Evolutionary conservation across 2,113 vertebrate genomes (phyloP), one percentile per base, ranked within the genome.

Genomic region (Perognathus longimembris): DNA sequence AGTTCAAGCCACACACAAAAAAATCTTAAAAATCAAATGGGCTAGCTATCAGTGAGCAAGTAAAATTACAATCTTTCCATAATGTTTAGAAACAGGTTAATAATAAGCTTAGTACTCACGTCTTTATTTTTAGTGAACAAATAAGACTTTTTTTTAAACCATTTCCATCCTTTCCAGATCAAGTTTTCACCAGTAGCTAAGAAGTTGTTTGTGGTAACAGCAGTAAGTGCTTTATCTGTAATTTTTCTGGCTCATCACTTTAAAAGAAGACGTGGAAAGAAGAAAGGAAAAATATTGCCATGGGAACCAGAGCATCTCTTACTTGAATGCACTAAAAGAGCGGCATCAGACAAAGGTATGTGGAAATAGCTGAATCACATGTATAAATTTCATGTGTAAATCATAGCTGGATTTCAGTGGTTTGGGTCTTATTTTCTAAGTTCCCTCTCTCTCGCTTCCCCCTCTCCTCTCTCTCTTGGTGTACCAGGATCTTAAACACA

Each of bases 201-300:
- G 98, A 99, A 99, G 82, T 97, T 99, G 70, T 96, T 99, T 92
- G 98, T 98, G 0, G 98, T 98, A 78, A 98, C 99, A 11, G 98
- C 99, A 73, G 98, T 99, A 32, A 98, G 99, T 17, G 98, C 99
- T 1, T 54, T 99, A 92, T 99, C 99, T 66, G 97, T 99, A 90
- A 97, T 99, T 97, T 98, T 99, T 97, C 98, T 99, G 83, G 99
- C 99, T 6, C 98, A 97, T 82, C 99, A 98, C 95, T 99, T 99
- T 97, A 99, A 98, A 98, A 98, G 99, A 97, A 98, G 98, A 96
- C 99, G 99, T 95, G 98, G 99, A 86, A 99, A 98, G 93, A 98
- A 98, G 88, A 98, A 97, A 96, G 98, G 98, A 85, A 98, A 98
- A 96, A 80, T 85, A 42, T 97, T 98, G 0, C 98, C 98, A 80